Evolutionary conservation across 2,888 invertebrate genomes (phyloP), one percentile per base, ranked within the genome.

Genomic region (Ennomos erosarius): DNA sequence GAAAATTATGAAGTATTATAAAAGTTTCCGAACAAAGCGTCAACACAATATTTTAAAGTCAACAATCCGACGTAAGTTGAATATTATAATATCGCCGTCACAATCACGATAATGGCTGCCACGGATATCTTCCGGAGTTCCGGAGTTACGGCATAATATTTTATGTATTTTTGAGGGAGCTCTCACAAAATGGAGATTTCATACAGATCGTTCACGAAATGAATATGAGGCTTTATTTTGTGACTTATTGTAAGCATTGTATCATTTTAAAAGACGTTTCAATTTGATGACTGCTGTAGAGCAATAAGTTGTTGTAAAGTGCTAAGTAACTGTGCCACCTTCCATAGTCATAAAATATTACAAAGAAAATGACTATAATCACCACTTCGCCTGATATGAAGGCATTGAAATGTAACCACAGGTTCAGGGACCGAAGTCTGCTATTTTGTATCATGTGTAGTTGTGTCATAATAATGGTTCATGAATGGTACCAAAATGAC

Each of bases 21-120:
- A 43, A 39, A 12, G n/a, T 39, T 52, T 11, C 34, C 34, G 12
- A 54, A 52, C 48, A 54, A 49, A 50, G 8, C 34, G 52, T 36
- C 13, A 43, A 43, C 52, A 47, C n/a, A 51, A 48, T 42, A 50
- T 47, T 46, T 45, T 33, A 46, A 55, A 48, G 40, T 42, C 37
- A 39, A 54, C 40, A 42, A 45, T 44, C 16, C 35, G 16, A 53
- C 42, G 36, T 38, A 33, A 34, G 44, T 43, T 49, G 39, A 26
- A 44, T 54, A 55, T 16, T 16, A 16, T 36, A 49, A 54, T 38
- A 55, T 47, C 34, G 62, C 49, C 55, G 59, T 67, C 13, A 73
- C 75, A 75, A 77, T 78, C 67, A 62, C 56, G 33, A 69, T 74
- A 77, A 76, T 78, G 77, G 71, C 64, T 61, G 65, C 65, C 65